A percentile compares a stretch with the other conserved stretches of the same genome.
Evolutionary conservation across 2,113 vertebrate species (phyloP).

Genomic region (Lagopus leucura): DNA sequence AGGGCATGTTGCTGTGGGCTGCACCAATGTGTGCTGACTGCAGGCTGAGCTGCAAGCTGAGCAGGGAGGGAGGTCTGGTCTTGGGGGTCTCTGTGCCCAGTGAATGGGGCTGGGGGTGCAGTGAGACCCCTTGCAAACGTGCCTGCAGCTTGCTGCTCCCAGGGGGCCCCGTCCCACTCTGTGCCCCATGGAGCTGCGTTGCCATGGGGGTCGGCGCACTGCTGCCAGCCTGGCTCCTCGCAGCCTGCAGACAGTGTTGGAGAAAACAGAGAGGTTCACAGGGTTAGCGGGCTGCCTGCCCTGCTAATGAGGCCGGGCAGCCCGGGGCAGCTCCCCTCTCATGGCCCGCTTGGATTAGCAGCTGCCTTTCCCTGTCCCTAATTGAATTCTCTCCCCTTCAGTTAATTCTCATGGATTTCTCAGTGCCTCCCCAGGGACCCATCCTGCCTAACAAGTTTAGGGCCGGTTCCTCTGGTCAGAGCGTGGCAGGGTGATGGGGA

Average conservation of each 20-base stretch:
- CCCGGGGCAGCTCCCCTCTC: slow-evolving; percentile 30
- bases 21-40: background rate
- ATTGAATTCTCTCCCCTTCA: slow-evolving; percentile 72
- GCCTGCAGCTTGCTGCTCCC: too few species aligned
- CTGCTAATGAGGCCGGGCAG: slow-evolving; percentile 57
- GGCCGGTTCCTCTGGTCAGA: background rate
- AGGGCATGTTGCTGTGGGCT: background rate
- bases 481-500: background rate
- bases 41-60: background rate
- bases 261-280: slow-evolving; percentile 15
- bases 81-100: background rate
- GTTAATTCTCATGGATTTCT: slow-evolving; percentile 72
- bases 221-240: background rate
- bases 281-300: slow-evolving; percentile 44
- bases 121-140: background rate
- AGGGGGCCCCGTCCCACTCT: background rate
- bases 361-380: slow-evolving; percentile 63
- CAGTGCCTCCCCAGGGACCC: slow-evolving; percentile 32
- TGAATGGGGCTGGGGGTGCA: background rate
- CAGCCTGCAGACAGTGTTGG: background rate
- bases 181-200: background rate
- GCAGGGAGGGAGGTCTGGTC: background rate
- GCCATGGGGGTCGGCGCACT: background rate
- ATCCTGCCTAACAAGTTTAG: slow-evolving; percentile 66
- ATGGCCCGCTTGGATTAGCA: slow-evolving; percentile 42